Percentiles rank a stretch among this genome's conserved stretches.
Conservation (phyloP, 92 coral and sea anemone species). For the Heteractis magnifica region DNA sequence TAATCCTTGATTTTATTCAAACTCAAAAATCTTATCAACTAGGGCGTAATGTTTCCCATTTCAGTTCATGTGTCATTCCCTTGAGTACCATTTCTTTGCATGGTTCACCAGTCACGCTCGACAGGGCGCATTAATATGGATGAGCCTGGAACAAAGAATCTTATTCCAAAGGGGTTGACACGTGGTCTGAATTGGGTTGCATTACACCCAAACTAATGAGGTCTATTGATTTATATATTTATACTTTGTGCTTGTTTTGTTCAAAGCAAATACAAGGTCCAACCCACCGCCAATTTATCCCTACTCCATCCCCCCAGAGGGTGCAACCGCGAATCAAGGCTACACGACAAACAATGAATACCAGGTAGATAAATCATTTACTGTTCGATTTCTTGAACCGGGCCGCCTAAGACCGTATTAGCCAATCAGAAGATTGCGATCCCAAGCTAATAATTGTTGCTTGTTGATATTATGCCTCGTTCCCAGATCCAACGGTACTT, state of each 20-base stretch:
- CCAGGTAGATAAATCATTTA: not conserved
- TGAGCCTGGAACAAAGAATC: no score
- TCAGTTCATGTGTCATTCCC: no score
- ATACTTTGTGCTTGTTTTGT: not conserved
- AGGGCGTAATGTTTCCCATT: not conserved
- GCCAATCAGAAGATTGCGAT: no score
- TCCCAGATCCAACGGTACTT: no score
- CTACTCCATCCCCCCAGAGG: slow-evolving; percentile 83
- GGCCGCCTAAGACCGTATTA: no score
- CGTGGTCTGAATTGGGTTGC: not conserved
- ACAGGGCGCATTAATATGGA: no score
- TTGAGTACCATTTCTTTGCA: no score
- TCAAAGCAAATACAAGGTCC: slow-evolving; percentile 1
- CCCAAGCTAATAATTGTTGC: no score
- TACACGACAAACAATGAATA: slow-evolving; percentile 23
- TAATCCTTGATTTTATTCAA: not conserved
- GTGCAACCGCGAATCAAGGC: slow-evolving; percentile 62
- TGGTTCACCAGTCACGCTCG: no score
- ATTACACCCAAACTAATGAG: not conserved
- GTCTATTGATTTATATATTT: not conserved
- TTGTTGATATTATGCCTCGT: no score
- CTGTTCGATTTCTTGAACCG: not conserved
- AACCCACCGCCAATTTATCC: slow-evolving; percentile 69
- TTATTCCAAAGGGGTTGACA: no score
- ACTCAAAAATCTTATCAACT: not conserved